These are phyloP conservation scores for Sebastes iracundus DNA, from an alignment of 2,797 vertebrate genomes.

Conservation along the genomic window DNA sequence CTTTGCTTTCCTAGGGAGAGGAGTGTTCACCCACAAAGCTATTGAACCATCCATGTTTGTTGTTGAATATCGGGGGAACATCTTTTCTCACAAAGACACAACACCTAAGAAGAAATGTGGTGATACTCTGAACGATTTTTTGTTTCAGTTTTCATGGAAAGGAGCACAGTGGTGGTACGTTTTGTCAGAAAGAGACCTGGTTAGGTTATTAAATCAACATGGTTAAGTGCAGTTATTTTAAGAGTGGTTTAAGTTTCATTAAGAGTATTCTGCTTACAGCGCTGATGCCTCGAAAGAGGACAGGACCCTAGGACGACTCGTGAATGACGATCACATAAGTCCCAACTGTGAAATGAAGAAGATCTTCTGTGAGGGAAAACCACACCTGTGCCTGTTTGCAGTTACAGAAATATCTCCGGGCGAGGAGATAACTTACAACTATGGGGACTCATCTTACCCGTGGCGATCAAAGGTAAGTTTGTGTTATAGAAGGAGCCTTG, in stretches of 20 bases:
- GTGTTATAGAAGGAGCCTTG: background rate
- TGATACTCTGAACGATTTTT: constrained; percentile 12
- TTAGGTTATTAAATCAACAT: background rate
- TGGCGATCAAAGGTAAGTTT: constrained; percentile 46
- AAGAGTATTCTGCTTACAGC: constrained; percentile 14
- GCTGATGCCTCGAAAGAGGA: constrained; percentile 49
- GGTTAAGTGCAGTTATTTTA: background rate
- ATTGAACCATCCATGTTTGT: constrained; percentile 47
- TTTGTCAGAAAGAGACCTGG: background rate
- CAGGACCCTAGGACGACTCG: constrained; percentile 47
- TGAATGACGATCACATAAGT: constrained; percentile 50
- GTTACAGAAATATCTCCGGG: constrained; percentile 38
- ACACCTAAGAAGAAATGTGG: background rate
- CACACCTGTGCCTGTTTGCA: constrained; percentile 62
- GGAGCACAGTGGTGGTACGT: constrained; percentile 52
- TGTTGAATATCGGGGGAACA: constrained; percentile 53
- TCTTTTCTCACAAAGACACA: background rate
- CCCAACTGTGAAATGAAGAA: constrained; percentile 62
- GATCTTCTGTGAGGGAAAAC: constrained; percentile 21
- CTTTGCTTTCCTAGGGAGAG: constrained; percentile 30
- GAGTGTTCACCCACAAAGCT: constrained; percentile 41
- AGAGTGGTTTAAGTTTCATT: background rate
- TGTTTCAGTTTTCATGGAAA: constrained; percentile 53
- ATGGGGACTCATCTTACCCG: constrained; percentile 9
- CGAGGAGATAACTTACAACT: constrained; percentile 56